Conservation (phyloP, 2,113 vertebrate species). For the Halcyon malimbica region DNA sequence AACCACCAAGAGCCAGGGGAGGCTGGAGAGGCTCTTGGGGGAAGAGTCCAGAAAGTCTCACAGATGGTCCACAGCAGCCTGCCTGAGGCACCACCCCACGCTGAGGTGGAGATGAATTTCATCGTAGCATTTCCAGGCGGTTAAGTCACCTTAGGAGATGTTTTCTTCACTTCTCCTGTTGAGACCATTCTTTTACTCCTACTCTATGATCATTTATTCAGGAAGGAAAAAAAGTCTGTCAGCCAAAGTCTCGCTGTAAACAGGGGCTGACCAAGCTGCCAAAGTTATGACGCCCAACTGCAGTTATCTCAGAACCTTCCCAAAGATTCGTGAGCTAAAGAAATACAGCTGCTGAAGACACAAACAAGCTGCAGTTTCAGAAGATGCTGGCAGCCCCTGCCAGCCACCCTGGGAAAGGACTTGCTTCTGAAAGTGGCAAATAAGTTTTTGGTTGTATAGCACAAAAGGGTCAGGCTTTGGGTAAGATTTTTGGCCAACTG, state of each 20-base stretch:
- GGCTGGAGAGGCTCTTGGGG: background rate
- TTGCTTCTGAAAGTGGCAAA: background rate
- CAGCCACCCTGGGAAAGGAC: background rate
- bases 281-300: background rate
- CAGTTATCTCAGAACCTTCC: background rate
- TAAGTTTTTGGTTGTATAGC: background rate
- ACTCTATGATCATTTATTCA: background rate
- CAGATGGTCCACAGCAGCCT: background rate
- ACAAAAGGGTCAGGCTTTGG: background rate
- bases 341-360: background rate
- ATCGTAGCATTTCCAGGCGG: background rate
- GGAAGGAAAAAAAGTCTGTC: background rate
- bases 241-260: background rate
- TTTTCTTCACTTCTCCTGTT: background rate
- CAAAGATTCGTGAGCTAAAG: background rate
- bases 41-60: background rate
- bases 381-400: background rate
- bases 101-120: background rate
- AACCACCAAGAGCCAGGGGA: conserved; percentile 6
- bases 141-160: background rate
- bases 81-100: background rate
- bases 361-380: background rate
- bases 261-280: background rate
- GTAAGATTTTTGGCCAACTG: background rate
- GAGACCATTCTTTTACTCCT: background rate